These are phyloP conservation scores for Rhimphoctona megacephalus DNA, from an alignment of 2,888 invertebrate genomes.

Conservation along the genomic window DNA sequence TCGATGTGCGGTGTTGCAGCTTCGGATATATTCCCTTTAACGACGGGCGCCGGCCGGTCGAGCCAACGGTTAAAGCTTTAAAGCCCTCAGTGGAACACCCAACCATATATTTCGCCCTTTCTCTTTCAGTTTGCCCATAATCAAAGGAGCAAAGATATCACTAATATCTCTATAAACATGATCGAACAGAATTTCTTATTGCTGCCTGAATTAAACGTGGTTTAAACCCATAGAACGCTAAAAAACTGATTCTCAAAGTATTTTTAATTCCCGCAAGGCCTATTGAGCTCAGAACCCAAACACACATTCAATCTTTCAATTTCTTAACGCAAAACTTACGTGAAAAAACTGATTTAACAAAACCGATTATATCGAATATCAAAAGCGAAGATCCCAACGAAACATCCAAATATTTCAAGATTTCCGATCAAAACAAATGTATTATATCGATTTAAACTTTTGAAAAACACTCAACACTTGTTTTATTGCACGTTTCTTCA, in stretches of 20 bases:
- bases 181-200: background rate
- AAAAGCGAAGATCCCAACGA: background rate
- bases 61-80: constrained; percentile 65
- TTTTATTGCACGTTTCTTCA: constrained; percentile 28
- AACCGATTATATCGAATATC: background rate
- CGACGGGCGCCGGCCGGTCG: constrained; percentile 79
- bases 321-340: background rate
- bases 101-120: constrained; percentile 34
- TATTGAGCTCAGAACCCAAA: background rate
- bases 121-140: constrained; percentile 27
- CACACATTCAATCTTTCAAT: background rate
- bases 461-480: constrained; percentile 10
- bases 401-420: background rate
- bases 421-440: background rate
- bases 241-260: background rate
- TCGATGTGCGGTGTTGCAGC: constrained; percentile 36
- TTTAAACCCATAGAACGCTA: background rate
- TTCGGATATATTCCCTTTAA: constrained; percentile 81
- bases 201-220: too few species aligned
- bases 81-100: constrained; percentile 52
- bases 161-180: background rate
- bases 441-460: background rate
- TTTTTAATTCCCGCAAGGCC: background rate
- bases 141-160: background rate
- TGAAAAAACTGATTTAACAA: background rate